Evolutionary conservation across 2,797 vertebrate species (phyloP), one percentile per base, ranked within the genome.

Genomic region (Lepus townsendii): DNA sequence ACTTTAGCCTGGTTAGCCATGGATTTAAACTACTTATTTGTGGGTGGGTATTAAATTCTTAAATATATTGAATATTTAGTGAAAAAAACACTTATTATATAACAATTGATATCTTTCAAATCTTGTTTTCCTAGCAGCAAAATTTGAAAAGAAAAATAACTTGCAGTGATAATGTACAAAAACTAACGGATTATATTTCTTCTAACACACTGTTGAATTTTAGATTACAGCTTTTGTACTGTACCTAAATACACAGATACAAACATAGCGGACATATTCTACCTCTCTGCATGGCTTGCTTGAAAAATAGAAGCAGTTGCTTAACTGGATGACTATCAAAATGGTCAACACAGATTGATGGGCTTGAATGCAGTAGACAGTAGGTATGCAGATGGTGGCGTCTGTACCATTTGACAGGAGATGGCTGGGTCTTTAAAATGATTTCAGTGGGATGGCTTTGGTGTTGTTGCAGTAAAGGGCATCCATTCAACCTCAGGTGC

Each of bases 401-500:
- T 89, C 86, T 93, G 94, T 96, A 91, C 88, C 83, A 32, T 96
- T 97, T 96, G 87, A 96, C 94, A 88, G 92, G 96, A 97, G 92
- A 93, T 96, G 96, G 84, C 91, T 95, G 97, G 97, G 88, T 94
- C 96, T 98, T 96, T 97, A 82, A 95, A 97, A 83, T 97, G 96
- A 97, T 98, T 98, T 97, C 76, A 95, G 86, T 97, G 89, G n/a
- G 52, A 85, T 96, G 96, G 97, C 88, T 96, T 98, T 95, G 69
- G 89, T 95, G 96, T 38, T 96, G 89, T 69, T 97, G 91, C 52
- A 79, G 82, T 97, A 98, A 98, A 98, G 98, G 98, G 98, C 98
- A 97, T 98, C 97, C 97, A 97, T 96, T 98, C 98, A 98, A 98
- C 97, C 96, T 97, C 98, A 98, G 98, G 98, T 99, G 98, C 97